Conservation (phyloP, 2,888 invertebrate genomes). For the Teleiodes luculella region DNA sequence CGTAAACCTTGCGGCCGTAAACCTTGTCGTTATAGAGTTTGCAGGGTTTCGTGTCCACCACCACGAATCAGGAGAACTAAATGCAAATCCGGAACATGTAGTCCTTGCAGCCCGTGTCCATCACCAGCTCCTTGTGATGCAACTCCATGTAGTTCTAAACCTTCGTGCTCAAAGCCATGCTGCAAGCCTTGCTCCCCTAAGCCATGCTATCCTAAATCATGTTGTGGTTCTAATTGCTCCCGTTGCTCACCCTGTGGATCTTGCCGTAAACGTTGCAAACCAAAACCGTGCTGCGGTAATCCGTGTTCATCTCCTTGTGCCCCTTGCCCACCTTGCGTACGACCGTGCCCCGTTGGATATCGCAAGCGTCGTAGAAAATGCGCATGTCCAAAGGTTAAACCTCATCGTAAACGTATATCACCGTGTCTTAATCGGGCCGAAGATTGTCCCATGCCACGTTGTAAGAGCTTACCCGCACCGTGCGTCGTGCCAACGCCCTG, state of each 20-base stretch:
- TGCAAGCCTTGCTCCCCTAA: not conserved
- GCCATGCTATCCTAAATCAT: not conserved
- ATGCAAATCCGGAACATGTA: not conserved
- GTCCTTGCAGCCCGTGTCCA: not conserved
- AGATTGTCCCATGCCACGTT: conserved; percentile 50
- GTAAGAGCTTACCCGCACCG: conserved; percentile 52
- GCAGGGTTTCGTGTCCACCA: not conserved
- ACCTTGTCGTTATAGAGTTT: conserved; percentile 25
- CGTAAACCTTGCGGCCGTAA: conserved; percentile 22
- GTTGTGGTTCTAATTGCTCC: not conserved
- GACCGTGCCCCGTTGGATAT: conserved; percentile 51
- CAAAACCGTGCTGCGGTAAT: not conserved
- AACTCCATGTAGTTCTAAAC: not conserved
- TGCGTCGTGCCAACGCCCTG: conserved; percentile 37
- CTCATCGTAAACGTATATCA: conserved; percentile 49
- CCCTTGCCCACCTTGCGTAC: conserved; percentile 44
- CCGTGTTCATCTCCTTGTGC: not conserved
- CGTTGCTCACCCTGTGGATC: not conserved
- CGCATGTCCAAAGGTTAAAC: conserved; percentile 52
- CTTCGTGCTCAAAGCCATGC: not conserved
- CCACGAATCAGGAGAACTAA: not conserved
- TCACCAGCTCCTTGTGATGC: too few species aligned
- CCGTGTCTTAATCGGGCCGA: conserved; percentile 58
- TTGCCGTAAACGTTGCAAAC: not conserved
- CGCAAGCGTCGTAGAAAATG: conserved; percentile 43